Conservation (phyloP, 2,113 vertebrate genomes). For the Megalops atlanticus region DNA sequence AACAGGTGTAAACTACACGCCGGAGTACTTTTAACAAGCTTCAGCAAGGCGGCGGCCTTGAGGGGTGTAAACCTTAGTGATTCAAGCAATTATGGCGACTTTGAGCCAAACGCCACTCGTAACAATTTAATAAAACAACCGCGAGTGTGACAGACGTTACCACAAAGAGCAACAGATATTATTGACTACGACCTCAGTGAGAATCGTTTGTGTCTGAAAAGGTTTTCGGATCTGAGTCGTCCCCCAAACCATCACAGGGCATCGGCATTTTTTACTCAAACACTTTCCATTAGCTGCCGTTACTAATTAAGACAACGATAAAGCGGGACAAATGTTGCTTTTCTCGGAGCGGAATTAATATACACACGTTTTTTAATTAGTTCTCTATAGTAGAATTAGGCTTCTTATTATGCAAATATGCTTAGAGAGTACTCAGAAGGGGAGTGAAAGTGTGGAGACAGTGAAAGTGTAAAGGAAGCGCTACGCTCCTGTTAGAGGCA, state of each 20-base stretch:
- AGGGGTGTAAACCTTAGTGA: not conserved
- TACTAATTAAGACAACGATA: not conserved
- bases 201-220: not conserved
- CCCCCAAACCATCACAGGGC: not conserved
- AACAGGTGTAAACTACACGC: not conserved
- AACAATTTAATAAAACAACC: not conserved
- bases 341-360: conserved; percentile 8
- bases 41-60: not conserved
- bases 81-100: not conserved
- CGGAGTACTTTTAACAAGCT: not conserved
- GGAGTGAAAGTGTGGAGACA: not conserved
- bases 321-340: not conserved
- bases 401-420: conserved; percentile 2
- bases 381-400: conserved; percentile 11
- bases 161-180: not conserved
- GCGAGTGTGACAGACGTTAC: not conserved
- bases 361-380: conserved; percentile 9
- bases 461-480: not conserved
- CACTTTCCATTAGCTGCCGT: not conserved
- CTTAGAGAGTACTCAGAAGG: not conserved
- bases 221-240: not conserved
- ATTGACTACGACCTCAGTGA: not conserved
- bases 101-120: not conserved
- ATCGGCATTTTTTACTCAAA: not conserved
- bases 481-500: too few species aligned